A percentile compares a stretch with the other conserved stretches of the same genome.
Conservation (phyloP, 2,888 invertebrate species). For the Cheiracanthium punctorium region DNA sequence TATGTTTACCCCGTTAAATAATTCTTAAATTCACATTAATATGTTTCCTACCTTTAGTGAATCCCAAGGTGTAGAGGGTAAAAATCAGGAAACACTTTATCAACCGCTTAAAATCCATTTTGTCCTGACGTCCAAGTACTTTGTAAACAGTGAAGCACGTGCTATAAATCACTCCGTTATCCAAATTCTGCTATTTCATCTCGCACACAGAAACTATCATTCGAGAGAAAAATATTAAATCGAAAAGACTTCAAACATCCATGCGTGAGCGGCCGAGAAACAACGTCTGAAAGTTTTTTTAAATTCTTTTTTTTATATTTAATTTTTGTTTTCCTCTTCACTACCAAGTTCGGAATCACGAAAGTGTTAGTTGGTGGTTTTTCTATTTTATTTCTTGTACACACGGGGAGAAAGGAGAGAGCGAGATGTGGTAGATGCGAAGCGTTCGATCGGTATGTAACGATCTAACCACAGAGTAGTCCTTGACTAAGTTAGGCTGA, state of each 20-base stretch:
- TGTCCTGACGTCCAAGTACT: not conserved
- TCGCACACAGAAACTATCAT: not conserved
- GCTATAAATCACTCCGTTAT: not conserved
- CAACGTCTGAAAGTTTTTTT: not conserved
- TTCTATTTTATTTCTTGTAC: too few species aligned
- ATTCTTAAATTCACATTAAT: too few species aligned
- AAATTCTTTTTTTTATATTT: not conserved
- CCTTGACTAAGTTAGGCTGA: conserved; percentile 5
- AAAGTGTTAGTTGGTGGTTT: not conserved
- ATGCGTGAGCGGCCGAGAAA: not conserved
- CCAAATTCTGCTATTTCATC: conserved; percentile 3
- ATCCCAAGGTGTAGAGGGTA: not conserved
- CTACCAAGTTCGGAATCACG: not conserved
- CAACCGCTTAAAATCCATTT: not conserved
- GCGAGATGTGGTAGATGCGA: not conserved
- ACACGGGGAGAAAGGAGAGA: not conserved
- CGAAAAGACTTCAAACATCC: not conserved
- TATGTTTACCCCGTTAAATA: too few species aligned
- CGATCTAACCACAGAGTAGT: conserved; percentile 5
- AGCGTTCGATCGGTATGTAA: not conserved
- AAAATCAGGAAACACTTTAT: not conserved
- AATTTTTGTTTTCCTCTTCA: not conserved
- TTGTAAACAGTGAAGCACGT: conserved; percentile 3
- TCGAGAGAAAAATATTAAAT: not conserved
- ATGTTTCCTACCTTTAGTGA: not conserved